Base-by-base conservation (phyloP, 2,113 vertebrate species). In the Pycnonotus jocosus region DNA sequence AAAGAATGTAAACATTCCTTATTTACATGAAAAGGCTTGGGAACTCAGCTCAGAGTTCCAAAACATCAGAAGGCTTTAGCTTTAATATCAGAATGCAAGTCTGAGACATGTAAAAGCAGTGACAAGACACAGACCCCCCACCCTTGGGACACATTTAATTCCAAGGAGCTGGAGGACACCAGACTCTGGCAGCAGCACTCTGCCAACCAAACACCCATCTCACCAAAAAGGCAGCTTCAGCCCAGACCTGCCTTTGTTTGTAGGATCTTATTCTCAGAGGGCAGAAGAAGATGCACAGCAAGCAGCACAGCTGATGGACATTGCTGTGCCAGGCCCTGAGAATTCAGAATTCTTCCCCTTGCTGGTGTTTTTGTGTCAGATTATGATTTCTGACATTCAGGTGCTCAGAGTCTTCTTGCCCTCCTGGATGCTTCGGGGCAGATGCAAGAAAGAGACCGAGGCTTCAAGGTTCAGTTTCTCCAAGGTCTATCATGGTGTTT, bases 121-220 rank as follows among this genome's bases (percentile, higher is more conserved):
- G n/a, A 30, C 12, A 5, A 0, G 2, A 14, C 7, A 12, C 40
- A 69, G 47, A 28, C 18, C 37, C 76, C 37, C 28, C 50, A n/a
- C 4, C 2, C 7, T 8, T 8, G 25, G 7, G 6, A 28, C 37
- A 37, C 3, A 0, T 37, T n/a, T 4, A 28, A 31, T 1, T 1
- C 1, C 23, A 53, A 45, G 15, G 22, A 35, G 47, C 14, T 18
- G n/a, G n/a, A 23, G 25, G 33, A 53, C 17, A 11, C 2, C 0
- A 0, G 6, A 15, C 51, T 81, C 51, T 6, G 30, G 24, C 13
- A 78, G 60, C 2, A 0, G n/a, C 30, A 30, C 37, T 45, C 53
- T 20, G 38, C 33, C 37, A 40, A 12, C 8, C 30, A 51, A 25
- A 6, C 1, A 57, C 5, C 16, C 86, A 33, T 1, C 57, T 31